Evolutionary conservation across 2,888 invertebrate species (phyloP).

Genomic region (Rhopalosiphum nymphaeae): DNA sequence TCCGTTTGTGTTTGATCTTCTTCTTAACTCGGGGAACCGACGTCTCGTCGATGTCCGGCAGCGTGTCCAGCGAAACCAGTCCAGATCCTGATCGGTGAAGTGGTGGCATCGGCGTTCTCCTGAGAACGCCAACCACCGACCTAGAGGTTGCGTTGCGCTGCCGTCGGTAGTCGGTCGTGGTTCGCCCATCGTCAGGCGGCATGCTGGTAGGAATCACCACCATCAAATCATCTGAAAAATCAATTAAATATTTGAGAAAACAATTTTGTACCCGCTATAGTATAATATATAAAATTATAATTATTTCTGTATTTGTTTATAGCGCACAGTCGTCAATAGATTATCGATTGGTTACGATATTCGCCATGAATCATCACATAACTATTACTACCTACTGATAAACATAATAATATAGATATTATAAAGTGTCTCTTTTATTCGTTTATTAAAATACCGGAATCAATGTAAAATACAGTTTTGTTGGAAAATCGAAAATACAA

Average conservation of each 20-base stretch:
- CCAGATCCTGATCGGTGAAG: background rate
- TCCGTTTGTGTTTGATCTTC: constrained; percentile 57
- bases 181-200: constrained; percentile 16
- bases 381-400: background rate
- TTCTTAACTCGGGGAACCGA: constrained; percentile 32
- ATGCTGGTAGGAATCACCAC: constrained; percentile 13
- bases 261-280: background rate
- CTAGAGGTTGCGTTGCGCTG: constrained; percentile 17
- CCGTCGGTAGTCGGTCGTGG: background rate
- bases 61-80: background rate
- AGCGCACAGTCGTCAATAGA: background rate
- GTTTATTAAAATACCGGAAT: background rate
- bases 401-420: background rate
- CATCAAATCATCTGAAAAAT: constrained; percentile 51
- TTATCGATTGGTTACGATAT: background rate
- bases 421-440: background rate
- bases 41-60: background rate
- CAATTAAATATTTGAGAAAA: background rate
- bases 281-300: background rate
- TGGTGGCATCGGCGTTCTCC: background rate
- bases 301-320: background rate
- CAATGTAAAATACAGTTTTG: background rate
- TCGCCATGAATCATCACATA: background rate
- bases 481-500: background rate
- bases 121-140: constrained; percentile 9